A percentile compares a stretch with the other conserved stretches of the same genome.
phyloP scores from a whole-genome alignment of 2,797 vertebrate genomes.

The Poeciliopsis gracilis region DNA sequence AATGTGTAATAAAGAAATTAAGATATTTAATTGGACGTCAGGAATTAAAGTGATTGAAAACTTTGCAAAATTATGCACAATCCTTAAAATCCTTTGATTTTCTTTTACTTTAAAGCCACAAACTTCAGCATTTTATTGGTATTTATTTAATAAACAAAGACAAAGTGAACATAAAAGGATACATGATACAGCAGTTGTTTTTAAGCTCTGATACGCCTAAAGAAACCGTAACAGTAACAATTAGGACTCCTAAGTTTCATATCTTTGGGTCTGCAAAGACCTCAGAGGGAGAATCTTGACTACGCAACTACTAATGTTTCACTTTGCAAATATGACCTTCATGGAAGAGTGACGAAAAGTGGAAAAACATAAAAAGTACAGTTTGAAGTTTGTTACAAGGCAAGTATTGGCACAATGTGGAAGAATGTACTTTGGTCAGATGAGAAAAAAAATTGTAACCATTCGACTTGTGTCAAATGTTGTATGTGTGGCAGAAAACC shows the following conservation, averaged over 20 bases:
- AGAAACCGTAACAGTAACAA: not conserved
- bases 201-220: not conserved
- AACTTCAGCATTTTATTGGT: not conserved
- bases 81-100: not conserved
- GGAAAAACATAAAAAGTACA: not conserved
- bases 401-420: not conserved
- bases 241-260: not conserved
- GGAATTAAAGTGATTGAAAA: conserved; percentile 72
- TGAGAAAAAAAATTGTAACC: not conserved
- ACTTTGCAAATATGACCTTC: not conserved
- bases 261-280: not conserved
- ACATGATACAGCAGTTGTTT: not conserved
- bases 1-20: too few species aligned
- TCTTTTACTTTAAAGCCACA: not conserved
- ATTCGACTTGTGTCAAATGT: not conserved
- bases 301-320: not conserved
- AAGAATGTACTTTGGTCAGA: not conserved
- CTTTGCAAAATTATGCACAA: not conserved
- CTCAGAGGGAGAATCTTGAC: not conserved
- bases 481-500: not conserved
- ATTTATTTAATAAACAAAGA: not conserved
- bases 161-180: not conserved
- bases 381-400: not conserved
- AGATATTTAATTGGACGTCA: conserved; percentile 66
- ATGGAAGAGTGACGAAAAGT: not conserved